Evolutionary conservation across 2,797 vertebrate genomes (phyloP), one percentile per base, ranked within the genome.

Genomic region (Megalops cyprinoides): DNA sequence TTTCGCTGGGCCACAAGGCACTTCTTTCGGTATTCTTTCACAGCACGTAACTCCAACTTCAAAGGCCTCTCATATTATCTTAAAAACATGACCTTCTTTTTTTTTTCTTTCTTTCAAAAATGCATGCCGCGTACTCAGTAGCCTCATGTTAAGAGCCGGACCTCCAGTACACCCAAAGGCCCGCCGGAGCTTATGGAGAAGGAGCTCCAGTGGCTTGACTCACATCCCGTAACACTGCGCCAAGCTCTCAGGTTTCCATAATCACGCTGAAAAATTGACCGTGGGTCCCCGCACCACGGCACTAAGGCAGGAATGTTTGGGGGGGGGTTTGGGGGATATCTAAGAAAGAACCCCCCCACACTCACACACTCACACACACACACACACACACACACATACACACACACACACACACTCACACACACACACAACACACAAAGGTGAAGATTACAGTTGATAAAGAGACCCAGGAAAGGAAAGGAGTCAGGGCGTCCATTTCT

Each of bases 291-390:
- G 37, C 53, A 62, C 60, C 51, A 53, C 46, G 42, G n/a, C 93
- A 92, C 90, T 91, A 93, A 92, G 93, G 89, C 88, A 90, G 91
- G 92, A 93, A 93, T 93, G 91, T 89, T 84, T 87, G 91, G 91
- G 91, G 93, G 94, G 92, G 92, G 93, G 91, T 90, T 84, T 76
- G 37, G 85, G 84, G 87, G 92, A 88, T 94, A 93, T 93, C 91
- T 90, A 84, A 86, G 86, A 84, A 88, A 77, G 84, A 84, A 86
- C 84, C 90, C 76, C 82, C 88, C 90, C 87, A 86, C 88, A 86
- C 90, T 15, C 4, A 28, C 34, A 34, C 80, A 79, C 28, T 39
- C 14, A 67, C 34, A 76, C 79, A 75, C 82, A 77, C 78, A 79
- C 71, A 80, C 82, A 83, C 81, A 20, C 62, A 20, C n/a, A 10